Conservation (phyloP, 2,888 invertebrate genomes). For the Agrypnus murinus region DNA sequence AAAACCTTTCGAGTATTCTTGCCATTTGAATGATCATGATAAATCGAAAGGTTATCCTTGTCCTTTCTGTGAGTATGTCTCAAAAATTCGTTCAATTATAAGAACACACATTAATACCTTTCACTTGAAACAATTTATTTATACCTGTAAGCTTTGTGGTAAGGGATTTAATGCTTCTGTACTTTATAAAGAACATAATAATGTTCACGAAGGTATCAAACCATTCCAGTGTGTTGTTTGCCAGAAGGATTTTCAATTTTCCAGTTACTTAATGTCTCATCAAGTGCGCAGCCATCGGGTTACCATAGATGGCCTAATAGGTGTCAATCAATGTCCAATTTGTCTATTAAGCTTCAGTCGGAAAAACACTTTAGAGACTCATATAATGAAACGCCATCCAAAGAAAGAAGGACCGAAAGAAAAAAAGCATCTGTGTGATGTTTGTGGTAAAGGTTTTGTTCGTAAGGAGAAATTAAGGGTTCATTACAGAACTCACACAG, state of each 20-base stretch:
- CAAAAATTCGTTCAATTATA: constrained; percentile 61
- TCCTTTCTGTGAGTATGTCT: constrained; percentile 62
- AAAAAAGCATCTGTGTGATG: constrained; percentile 60
- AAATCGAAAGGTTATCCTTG: constrained; percentile 63
- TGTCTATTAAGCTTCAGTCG: constrained; percentile 65
- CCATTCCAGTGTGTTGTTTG: constrained; percentile 74
- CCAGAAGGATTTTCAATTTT: constrained; percentile 72
- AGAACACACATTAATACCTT: constrained; percentile 64
- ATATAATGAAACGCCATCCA: constrained; percentile 70
- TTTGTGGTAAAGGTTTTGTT: constrained; percentile 64
- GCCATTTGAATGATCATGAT: constrained; percentile 64
- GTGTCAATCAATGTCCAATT: constrained; percentile 66
- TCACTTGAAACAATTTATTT: constrained; percentile 69
- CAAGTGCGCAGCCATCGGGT: constrained; percentile 66
- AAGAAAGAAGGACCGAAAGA: constrained; percentile 33
- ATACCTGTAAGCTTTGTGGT: constrained; percentile 73
- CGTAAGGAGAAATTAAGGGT: constrained; percentile 62
- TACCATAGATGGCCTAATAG: constrained; percentile 69
- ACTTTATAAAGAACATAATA: constrained; percentile 74
- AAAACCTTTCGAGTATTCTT: constrained; percentile 64
- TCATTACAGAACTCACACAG: constrained; percentile 62
- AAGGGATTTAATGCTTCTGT: constrained; percentile 75
- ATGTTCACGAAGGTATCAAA: constrained; percentile 73
- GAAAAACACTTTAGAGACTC: constrained; percentile 69
- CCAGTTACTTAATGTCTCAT: constrained; percentile 72